Conservation (phyloP, 1,140 invertebrate genomes). For the Aphaenogaster rudis region DNA sequence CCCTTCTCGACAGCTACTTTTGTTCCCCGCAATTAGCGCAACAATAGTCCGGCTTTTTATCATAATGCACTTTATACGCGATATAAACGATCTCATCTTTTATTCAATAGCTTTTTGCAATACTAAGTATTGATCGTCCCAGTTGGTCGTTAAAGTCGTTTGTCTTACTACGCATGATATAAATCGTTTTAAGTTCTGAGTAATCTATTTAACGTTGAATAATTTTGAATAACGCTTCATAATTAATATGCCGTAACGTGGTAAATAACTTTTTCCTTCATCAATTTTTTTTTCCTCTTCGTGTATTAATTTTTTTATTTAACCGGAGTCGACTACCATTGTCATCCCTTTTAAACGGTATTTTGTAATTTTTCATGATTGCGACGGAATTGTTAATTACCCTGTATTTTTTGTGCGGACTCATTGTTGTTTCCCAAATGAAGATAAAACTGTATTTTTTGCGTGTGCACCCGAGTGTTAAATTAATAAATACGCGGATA, state of each 20-base stretch:
- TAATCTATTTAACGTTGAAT: background rate
- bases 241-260: background rate
- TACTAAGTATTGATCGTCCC: background rate
- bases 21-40: conserved; percentile 8
- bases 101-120: conserved; percentile 2
- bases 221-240: background rate
- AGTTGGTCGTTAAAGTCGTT: background rate
- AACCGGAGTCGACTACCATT: background rate
- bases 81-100: conserved; percentile 13
- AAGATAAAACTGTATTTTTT: conserved; percentile 41
- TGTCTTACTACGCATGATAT: too few species aligned
- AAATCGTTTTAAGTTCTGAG: background rate
- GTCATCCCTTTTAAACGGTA: conserved; percentile 10
- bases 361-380: conserved; percentile 21
- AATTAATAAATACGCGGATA: conserved; percentile 49
- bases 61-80: background rate
- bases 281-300: background rate
- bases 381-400: conserved; percentile 49
- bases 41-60: conserved; percentile 5
- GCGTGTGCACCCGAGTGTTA: background rate
- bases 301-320: conserved; percentile 21
- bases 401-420: background rate
- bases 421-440: conserved; percentile 34
- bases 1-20: background rate
- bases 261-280: background rate